Percentiles rank a stretch among this genome's conserved stretches.
phyloP scores from a whole-genome alignment of 2,113 vertebrate species.

The Morphnarchus princeps region DNA sequence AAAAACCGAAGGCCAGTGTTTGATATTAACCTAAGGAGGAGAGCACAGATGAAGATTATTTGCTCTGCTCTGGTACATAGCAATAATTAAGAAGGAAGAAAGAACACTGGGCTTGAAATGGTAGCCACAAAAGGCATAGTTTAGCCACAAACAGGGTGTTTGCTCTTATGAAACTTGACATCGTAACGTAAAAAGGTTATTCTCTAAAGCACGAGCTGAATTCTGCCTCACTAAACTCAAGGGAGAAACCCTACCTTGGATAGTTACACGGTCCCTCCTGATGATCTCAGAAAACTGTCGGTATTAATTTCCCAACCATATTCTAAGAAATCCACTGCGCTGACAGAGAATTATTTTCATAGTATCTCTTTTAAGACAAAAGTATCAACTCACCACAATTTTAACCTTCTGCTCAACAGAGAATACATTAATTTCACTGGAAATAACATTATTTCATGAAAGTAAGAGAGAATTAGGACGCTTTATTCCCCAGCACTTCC shows the following conservation, averaged over 20 bases:
- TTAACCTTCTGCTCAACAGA: neutral
- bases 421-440: neutral
- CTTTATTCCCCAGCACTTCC: neutral
- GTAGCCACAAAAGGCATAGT: neutral
- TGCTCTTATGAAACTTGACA: neutral
- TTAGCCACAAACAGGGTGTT: neutral
- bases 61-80: neutral
- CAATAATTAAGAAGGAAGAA: neutral
- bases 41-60: conserved; percentile 19
- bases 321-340: neutral
- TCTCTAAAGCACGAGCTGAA: neutral
- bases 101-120: neutral
- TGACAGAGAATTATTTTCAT: neutral
- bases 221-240: neutral
- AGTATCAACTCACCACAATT: neutral
- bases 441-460: neutral
- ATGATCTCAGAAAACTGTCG: neutral
- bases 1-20: conserved; percentile 73
- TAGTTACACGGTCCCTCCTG: neutral
- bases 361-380: neutral
- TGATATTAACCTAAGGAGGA: conserved; percentile 66
- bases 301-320: neutral
- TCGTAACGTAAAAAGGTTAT: neutral
- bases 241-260: neutral
- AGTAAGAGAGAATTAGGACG: neutral